Conservation (phyloP, 2,888 invertebrate genomes). For the Psylliodes chrysocephalus region DNA sequence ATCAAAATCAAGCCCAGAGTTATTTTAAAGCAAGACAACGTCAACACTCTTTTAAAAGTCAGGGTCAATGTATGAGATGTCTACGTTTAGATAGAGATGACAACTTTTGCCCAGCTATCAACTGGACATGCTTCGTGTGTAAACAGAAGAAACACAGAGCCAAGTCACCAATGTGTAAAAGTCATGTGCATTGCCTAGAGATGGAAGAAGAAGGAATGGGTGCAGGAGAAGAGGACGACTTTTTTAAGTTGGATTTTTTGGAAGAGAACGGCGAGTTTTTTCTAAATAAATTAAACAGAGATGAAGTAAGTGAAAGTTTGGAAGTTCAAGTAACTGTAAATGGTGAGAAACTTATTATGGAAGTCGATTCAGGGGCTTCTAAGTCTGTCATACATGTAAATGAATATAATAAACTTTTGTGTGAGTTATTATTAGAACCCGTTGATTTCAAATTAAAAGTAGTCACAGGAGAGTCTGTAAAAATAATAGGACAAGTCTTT, state of each 20-base stretch:
- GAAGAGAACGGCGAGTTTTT: not conserved
- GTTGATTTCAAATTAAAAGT: conserved; percentile 12
- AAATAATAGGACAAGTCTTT: conserved; percentile 6
- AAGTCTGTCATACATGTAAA: conserved; percentile 9
- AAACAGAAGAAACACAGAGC: too few species aligned
- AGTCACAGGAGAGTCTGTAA: conserved; percentile 12
- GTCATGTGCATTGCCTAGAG: not conserved
- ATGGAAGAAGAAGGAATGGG: not conserved
- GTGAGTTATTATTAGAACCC: not conserved
- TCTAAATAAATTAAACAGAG: too few species aligned
- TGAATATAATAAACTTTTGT: conserved; percentile 4
- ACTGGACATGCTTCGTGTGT: too few species aligned
- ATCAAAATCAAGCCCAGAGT: too few species aligned
- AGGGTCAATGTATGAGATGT: too few species aligned
- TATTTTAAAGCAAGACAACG: too few species aligned
- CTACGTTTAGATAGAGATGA: too few species aligned
- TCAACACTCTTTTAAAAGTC: too few species aligned
- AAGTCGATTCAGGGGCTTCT: conserved; percentile 16
- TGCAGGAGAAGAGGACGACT: not conserved
- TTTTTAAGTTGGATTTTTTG: not conserved
- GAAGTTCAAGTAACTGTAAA: too few species aligned
- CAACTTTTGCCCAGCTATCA: too few species aligned
- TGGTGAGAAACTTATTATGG: conserved; percentile 4
- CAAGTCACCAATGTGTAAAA: not conserved
- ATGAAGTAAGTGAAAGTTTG: too few species aligned